Evolutionary conservation across 2,113 vertebrate species (phyloP).

Genomic region (Nibea albiflora): DNA sequence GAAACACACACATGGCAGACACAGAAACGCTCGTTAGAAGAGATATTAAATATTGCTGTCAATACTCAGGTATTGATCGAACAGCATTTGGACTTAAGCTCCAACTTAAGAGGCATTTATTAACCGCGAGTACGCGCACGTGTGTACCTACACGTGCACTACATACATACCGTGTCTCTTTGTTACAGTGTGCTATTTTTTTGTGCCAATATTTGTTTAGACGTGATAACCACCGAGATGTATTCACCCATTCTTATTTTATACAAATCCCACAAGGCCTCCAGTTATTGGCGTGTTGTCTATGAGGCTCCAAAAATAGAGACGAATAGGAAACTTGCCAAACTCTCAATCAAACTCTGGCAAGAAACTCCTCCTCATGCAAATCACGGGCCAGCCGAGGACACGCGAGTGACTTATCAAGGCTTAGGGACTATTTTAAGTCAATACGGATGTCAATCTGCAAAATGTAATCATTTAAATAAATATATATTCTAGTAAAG

Average conservation of each 20-base stretch:
- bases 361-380: slow-evolving; percentile 69
- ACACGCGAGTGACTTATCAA: slow-evolving; percentile 64
- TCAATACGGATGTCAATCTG: slow-evolving; percentile 38
- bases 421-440: slow-evolving; percentile 63
- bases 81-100: slow-evolving; percentile 9
- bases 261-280: slow-evolving; percentile 74
- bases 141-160: slow-evolving; percentile 15
- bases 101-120: slow-evolving; percentile 7
- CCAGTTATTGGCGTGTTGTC: slow-evolving; percentile 72
- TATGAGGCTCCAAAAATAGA: slow-evolving; percentile 72
- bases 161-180: not conserved
- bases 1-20: slow-evolving; percentile 36
- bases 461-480: slow-evolving; percentile 25
- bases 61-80: not conserved
- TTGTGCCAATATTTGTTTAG: slow-evolving; percentile 65
- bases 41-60: not conserved
- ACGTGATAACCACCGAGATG: slow-evolving; percentile 60
- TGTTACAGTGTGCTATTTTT: slow-evolving; percentile 13
- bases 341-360: slow-evolving; percentile 77
- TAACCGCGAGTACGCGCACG: not conserved
- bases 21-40: slow-evolving; percentile 6
- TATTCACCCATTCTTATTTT: slow-evolving; percentile 65
- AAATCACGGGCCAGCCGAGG: slow-evolving; percentile 70
- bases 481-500: slow-evolving; percentile 25
- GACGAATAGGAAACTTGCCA: slow-evolving; percentile 72